Percentiles rank a stretch among this genome's conserved stretches.
phyloP scores from a whole-genome alignment of 2,888 invertebrate species.

The Stegana nigrithorax region DNA sequence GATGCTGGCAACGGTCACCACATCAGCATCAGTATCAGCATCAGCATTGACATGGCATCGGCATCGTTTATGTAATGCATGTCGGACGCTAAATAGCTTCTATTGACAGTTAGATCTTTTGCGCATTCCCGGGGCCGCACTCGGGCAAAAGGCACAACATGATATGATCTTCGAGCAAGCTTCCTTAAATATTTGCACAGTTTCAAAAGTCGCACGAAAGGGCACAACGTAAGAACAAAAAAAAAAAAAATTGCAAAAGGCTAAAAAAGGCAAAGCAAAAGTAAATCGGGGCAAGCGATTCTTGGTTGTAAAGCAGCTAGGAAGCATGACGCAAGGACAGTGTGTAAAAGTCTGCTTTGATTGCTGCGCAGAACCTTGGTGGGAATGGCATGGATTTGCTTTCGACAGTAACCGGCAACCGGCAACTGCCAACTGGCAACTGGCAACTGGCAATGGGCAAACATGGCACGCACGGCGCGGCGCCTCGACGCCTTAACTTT shows the following conservation, averaged over 20 bases:
- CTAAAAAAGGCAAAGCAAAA: neutral
- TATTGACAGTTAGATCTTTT: neutral
- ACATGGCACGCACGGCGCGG: too few relatives aligned
- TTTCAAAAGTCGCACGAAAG: conserved; percentile 25
- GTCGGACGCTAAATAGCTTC: neutral
- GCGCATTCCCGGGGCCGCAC: neutral
- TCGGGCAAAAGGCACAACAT: too few relatives aligned
- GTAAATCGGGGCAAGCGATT: too few relatives aligned
- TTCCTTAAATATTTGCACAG: conserved; percentile 42
- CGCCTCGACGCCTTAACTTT: too few relatives aligned
- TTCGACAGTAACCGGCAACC: too few relatives aligned
- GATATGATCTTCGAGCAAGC: too few relatives aligned
- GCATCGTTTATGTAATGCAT: neutral
- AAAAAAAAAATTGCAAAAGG: neutral
- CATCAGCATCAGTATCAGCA: neutral
- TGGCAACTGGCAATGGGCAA: too few relatives aligned
- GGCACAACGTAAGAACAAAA: neutral
- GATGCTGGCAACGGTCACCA: neutral
- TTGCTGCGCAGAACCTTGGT: too few relatives aligned
- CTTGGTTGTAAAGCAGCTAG: too few relatives aligned
- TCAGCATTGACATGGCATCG: neutral
- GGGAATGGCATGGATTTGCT: too few relatives aligned
- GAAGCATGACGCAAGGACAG: neutral
- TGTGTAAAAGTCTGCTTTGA: too few relatives aligned
- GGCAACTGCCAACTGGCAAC: neutral